Base-by-base conservation (phyloP, 2,797 vertebrate species). In the Philypnodon macrostomus region DNA sequence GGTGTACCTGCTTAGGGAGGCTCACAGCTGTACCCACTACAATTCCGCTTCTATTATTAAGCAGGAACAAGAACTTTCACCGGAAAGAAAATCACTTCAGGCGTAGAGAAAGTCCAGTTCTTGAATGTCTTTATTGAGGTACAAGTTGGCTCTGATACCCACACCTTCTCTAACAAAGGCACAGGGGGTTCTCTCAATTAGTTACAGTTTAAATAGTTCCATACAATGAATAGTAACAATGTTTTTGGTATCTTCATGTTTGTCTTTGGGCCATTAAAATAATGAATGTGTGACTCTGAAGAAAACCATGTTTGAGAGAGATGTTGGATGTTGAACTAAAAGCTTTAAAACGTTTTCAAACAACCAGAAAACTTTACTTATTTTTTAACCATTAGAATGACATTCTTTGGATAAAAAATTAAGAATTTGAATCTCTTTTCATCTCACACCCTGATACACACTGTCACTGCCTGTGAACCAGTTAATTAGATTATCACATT, bases 1-100 rank as follows among this genome's bases (percentile, higher is more conserved):
- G 5, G 38, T 75, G 72, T 81, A 80, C 81, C 81, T 83, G 76
- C 80, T 83, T 75, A 85, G 67, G 77, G 73, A 70, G 62, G 71
- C 84, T 85, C 55, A 53, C 73, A 46, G 60, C 71, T 62, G 72
- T 71, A 67, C 78, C 63, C 54, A 65, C 67, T 21, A 32, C 67
- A 73, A 71, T 63, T 58, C 47, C 56, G 30, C 38, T 12, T 67
- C 59, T 66, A 67, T 77, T 79, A 85, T 84, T 82, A 84, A 83
- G 71, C 80, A 82, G 67, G 69, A 84, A 82, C 75, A 80, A 75
- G 76, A 35, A 12, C 67, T 63, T 69, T 79, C 64, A 75, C 66
- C 72, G 77, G 66, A 77, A 78, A 80, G 53, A 42, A 83, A 84
- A 80, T 57, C 61, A 66, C 68, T 81, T 53, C 31, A 50, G 58